These are phyloP conservation scores for Puntigrus tetrazona DNA, from an alignment of 2,113 vertebrate genomes.

Conservation along the genomic window DNA sequence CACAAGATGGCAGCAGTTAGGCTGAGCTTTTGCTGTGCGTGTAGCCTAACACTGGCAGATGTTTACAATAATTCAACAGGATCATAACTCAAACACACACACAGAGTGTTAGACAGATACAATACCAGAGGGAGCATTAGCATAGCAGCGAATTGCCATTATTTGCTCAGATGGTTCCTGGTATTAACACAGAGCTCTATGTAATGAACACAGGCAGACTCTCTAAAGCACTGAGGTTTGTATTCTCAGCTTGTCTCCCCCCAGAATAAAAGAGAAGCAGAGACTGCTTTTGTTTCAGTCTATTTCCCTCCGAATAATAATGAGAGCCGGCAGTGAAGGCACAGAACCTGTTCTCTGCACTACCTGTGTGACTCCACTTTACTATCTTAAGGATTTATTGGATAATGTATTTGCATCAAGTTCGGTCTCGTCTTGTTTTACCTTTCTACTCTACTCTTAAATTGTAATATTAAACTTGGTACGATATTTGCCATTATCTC, in stretches of 20 bases:
- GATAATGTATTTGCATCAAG: conserved; percentile 34
- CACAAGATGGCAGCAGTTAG: background rate
- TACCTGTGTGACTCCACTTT: conserved; percentile 51
- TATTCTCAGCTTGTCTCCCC: conserved; percentile 51
- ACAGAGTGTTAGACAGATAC: conserved; percentile 30
- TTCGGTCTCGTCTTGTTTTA: background rate
- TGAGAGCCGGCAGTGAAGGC: conserved; percentile 47
- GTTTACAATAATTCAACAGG: conserved; percentile 42
- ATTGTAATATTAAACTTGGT: background rate
- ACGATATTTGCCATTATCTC: background rate
- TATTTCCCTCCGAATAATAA: conserved; percentile 56
- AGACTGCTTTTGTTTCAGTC: conserved; percentile 55
- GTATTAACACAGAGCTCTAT: conserved; percentile 37
- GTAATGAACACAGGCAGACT: conserved; percentile 43
- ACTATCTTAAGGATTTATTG: conserved; percentile 40
- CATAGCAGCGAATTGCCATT: conserved; percentile 47
- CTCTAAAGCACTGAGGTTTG: conserved; percentile 45
- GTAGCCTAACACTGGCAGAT: conserved; percentile 13
- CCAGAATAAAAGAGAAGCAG: conserved; percentile 48
- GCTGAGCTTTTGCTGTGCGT: background rate
- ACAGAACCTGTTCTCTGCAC: conserved; percentile 41
- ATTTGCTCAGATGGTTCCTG: conserved; percentile 55
- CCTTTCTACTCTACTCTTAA: background rate
- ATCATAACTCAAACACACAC: conserved; percentile 38
- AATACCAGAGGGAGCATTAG: conserved; percentile 51